Percentiles rank a stretch among this genome's conserved stretches.
These are phyloP conservation scores for Diarsia rubi DNA, from an alignment of 2,888 invertebrate species.

Conservation along the genomic window DNA sequence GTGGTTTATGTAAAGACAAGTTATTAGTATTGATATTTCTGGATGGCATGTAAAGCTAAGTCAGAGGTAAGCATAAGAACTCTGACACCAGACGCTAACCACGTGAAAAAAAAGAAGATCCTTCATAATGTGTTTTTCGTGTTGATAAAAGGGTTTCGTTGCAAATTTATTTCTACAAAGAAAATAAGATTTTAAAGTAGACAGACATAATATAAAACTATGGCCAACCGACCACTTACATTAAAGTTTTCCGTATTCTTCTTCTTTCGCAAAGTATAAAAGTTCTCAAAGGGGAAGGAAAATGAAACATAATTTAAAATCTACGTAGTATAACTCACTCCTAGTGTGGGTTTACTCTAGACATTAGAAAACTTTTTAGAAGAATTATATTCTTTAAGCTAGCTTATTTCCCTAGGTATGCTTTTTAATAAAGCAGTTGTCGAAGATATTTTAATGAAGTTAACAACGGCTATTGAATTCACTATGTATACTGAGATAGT, in stretches of 20 bases:
- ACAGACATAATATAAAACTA: constrained; percentile 10
- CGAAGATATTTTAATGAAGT: neutral
- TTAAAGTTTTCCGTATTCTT: constrained; percentile 25
- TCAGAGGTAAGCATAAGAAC: no score
- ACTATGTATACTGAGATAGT: no score
- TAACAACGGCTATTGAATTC: neutral
- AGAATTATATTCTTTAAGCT: neutral
- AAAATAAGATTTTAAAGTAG: constrained; percentile 1
- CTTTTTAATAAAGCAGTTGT: neutral
- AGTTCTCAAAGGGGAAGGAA: constrained; percentile 1
- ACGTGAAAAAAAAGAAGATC: neutral
- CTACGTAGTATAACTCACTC: constrained; percentile 8
- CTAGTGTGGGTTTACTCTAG: constrained; percentile 11
- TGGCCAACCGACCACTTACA: constrained; percentile 6
- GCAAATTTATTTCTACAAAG: neutral
- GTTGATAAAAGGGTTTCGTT: neutral
- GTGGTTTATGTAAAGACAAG: no score
- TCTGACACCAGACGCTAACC: no score
- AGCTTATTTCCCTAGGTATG: neutral
- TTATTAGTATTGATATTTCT: no score
- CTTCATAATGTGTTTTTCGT: neutral
- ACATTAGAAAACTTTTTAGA: constrained; percentile 29
- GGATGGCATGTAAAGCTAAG: no score
- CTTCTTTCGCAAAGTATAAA: constrained; percentile 18
- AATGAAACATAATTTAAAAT: constrained; percentile 45